Evolutionary conservation across 2,888 invertebrate genomes (phyloP), one percentile per base, ranked within the genome.

Genomic region (Pelosia muscerda): DNA sequence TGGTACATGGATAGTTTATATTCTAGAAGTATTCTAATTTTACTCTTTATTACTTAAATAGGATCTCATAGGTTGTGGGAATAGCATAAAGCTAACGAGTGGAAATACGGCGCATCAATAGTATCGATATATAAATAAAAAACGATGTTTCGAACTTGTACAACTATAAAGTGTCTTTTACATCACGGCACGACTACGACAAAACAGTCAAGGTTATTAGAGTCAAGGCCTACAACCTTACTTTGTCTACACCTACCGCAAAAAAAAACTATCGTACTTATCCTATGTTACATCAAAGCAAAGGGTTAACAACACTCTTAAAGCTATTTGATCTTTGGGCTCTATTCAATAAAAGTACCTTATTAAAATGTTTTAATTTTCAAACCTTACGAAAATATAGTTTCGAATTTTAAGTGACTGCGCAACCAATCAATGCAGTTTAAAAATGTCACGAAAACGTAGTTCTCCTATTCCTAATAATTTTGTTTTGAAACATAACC

Each of bases 401-500:
- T 34, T 11, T 34, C 34, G 13, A 38, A 38, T 15, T 38, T 15
- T 15, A 38, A 38, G 13, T 34, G 34, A 34, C 34, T 11, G 13
- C 10, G 11, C 11, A 34, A 11, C 34, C 11, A 38, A 38, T 15
- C 13, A 38, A 38, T 38, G 10, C n/a, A n/a, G 28, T 28, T 38
- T 38, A 15, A 38, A 3, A 38, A 15, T 4, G 13, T 15, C 38
- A 15, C 15, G 38, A 38, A 38, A 13, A 38, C 38, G 38, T 3
- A 38, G 38, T 4, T 38, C 15, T 38, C 4, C 38, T 38, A 38
- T 15, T 38, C 15, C 15, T 38, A 15, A 38, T 15, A 31, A 31
- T 31, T 31, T 31, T 3, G 8, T 31, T 34, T 34, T 59, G 60
- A 70, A 63, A 59, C 23, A 34, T 25, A 74, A 66, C 55, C 28